Evolutionary conservation across 2,797 vertebrate species (phyloP).

Genomic region (Neosilurus hyrtlii): DNA sequence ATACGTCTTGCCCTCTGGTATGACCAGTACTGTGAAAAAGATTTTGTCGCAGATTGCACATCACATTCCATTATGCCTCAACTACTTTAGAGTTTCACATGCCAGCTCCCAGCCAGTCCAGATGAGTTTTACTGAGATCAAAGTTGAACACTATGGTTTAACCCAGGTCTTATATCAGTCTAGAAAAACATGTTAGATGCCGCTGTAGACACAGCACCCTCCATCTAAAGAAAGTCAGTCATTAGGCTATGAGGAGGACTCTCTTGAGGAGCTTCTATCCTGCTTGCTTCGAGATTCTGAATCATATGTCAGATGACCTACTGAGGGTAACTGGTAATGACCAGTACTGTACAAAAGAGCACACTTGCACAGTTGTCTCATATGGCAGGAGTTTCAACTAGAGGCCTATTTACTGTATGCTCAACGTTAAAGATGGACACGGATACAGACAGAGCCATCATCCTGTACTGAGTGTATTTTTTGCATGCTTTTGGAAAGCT

Average conservation of each 20-base stretch:
- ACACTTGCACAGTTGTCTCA: too few species aligned
- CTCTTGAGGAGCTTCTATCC: background rate
- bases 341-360: too few species aligned
- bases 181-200: background rate
- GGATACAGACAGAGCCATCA: too few species aligned
- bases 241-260: background rate
- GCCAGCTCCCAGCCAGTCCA: background rate
- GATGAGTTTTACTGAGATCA: background rate
- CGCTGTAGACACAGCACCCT: background rate
- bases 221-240: background rate
- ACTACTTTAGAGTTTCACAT: background rate
- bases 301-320: background rate
- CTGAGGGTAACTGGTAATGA: too few species aligned
- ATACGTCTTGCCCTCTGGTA: background rate
- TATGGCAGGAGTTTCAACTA: too few species aligned
- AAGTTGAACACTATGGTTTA: background rate
- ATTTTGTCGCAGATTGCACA: background rate
- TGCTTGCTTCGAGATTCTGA: background rate
- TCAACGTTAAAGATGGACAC: too few species aligned
- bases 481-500: too few species aligned
- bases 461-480: too few species aligned
- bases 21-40: background rate
- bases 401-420: too few species aligned
- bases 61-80: background rate
- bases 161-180: background rate